A percentile compares a stretch with the other conserved stretches of the same genome.
These are phyloP conservation scores for Alosa alosa DNA, from an alignment of 2,113 vertebrate genomes.

Conservation along the genomic window DNA sequence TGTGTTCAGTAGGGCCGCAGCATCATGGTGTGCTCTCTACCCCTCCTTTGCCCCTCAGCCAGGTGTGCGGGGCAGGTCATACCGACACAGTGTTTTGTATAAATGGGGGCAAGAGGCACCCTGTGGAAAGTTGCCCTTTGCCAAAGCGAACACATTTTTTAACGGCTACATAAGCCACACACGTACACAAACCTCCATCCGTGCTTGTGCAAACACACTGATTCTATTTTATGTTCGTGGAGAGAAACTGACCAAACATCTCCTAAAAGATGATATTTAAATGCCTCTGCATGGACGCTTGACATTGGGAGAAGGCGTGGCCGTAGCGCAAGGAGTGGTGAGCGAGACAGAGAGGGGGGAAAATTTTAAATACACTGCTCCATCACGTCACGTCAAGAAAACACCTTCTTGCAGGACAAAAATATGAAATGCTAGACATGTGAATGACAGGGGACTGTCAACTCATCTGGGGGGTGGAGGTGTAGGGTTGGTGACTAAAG, in stretches of 20 bases:
- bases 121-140: constrained; percentile 35
- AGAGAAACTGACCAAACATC: constrained; percentile 19
- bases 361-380: too few species aligned
- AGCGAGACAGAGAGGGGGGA: background rate
- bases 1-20: background rate
- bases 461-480: too few species aligned
- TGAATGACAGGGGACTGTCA: too few species aligned
- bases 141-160: constrained; percentile 40
- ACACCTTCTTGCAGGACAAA: too few species aligned
- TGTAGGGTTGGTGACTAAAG: background rate
- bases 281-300: constrained; percentile 22
- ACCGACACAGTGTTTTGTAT: background rate
- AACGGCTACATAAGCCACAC: constrained; percentile 39
- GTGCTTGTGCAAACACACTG: background rate
- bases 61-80: constrained; percentile 29
- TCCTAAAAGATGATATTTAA: constrained; percentile 21
- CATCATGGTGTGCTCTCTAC: background rate
- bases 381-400: too few species aligned
- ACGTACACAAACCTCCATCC: background rate
- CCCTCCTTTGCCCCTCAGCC: constrained; percentile 19
- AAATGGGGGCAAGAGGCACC: constrained; percentile 30
- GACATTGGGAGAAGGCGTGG: too few species aligned
- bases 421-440: too few species aligned
- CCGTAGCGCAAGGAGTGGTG: too few species aligned
- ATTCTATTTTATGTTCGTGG: background rate